phyloP scores from a whole-genome alignment of 2,797 vertebrate species.

The Falco concolor region DNA sequence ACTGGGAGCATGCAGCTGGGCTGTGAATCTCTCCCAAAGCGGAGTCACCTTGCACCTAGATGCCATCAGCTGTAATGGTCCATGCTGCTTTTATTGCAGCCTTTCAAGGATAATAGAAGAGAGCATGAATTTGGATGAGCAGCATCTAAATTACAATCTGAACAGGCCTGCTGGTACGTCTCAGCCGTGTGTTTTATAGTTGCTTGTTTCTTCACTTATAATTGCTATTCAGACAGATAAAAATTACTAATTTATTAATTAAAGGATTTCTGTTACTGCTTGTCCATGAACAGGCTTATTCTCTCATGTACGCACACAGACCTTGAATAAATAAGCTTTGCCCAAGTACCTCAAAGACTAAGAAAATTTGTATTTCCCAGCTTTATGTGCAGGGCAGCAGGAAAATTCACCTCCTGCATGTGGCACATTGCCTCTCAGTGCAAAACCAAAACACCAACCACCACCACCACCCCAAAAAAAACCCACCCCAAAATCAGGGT shows the following conservation, averaged over 20 bases:
- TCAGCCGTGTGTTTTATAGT: not conserved
- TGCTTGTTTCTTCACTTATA: not conserved
- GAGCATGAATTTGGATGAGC: not conserved
- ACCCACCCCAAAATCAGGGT: too few relatives aligned
- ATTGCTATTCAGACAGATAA: not conserved
- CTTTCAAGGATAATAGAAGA: not conserved
- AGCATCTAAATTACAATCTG: not conserved
- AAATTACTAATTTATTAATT: not conserved
- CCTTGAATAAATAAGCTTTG: not conserved
- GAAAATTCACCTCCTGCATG: not conserved
- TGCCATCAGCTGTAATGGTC: not conserved
- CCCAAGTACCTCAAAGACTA: not conserved
- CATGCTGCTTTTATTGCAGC: not conserved
- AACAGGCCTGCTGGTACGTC: not conserved
- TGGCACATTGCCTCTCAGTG: not conserved
- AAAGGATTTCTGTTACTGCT: not conserved
- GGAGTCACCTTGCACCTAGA: too few relatives aligned
- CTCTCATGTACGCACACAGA: not conserved
- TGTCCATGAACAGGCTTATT: not conserved
- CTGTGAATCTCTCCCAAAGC: not conserved
- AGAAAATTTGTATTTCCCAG: not conserved
- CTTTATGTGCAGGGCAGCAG: not conserved
- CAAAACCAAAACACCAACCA: not conserved
- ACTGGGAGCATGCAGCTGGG: accelerated
- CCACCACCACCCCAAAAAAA: too few relatives aligned